Base-by-base conservation (phyloP, 2,888 invertebrate genomes). In the Eudasyphora cyanicolor region DNA sequence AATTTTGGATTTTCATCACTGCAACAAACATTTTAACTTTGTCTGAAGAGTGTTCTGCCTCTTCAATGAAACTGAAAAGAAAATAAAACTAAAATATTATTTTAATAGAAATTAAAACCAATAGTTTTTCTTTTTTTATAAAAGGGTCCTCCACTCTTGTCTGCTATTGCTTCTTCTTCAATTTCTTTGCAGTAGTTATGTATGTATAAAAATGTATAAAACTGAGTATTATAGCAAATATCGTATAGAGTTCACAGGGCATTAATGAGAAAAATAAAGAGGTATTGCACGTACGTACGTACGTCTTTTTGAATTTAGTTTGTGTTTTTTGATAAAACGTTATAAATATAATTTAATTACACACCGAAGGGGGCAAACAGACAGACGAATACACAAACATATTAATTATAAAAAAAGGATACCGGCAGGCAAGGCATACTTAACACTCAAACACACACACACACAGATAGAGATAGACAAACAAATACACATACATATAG, bases 81-180 rank as follows among this genome's bases (percentile, higher is more conserved):
- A 60, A 76, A 79, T 17, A 19, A 82, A 77, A 49, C n/a, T n/a
- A n/a, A 79, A 73, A 76, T 32, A 67, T 42, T 10, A 67, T 67
- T 67, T 67, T 42, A 29, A 60, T 27, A 60, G 27, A 60, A 60
- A 29, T 12, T 21, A 67, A 67, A 67, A 24, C 29, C 0, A 51
- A 85, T 86, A 74, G 82, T 85, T 85, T 86, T 35, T 73, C 73
- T 67, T 62, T 17, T 77, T 67, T 69, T 69, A n/a, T 51, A 54
- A 78, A 29, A 73, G 76, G 71, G 62, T 38, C 70, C 38, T 29
- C 24, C 64, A 69, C 73, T 69, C 71, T 64, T 70, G 60, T n/a
- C n/a, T n/a, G n/a, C n/a, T n/a, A n/a, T n/a, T 77, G 69, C 14
- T 19, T 54, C 10, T 32, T 19, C 57, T 45, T 49, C n/a, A 49